phyloP scores from a whole-genome alignment of 37 sponge, comb jelly and placozoan species.

The Spongilla lacustris region DNA sequence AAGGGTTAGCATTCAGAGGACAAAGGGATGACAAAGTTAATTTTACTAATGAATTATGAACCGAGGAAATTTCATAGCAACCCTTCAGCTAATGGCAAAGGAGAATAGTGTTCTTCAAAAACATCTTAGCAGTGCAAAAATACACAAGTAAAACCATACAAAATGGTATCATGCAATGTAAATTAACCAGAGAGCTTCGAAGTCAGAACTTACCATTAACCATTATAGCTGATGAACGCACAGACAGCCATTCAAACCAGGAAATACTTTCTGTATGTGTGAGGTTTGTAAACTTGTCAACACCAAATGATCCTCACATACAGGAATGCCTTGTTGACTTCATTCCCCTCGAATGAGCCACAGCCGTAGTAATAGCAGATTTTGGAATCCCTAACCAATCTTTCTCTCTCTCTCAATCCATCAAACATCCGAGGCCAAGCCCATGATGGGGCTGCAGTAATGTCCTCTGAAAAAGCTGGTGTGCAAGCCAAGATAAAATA shows the following conservation, averaged over 20 bases:
- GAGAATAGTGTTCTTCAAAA: constrained; percentile 22
- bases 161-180: constrained; percentile 27
- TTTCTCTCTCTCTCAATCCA: too few species aligned
- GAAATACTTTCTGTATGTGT: constrained; percentile 36
- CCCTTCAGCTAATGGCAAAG: constrained; percentile 27
- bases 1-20: constrained; percentile 47
- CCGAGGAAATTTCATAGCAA: constrained; percentile 51
- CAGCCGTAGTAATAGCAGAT: constrained; percentile 30
- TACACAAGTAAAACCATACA: constrained; percentile 63
- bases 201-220: constrained; percentile 49
- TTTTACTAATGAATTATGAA: constrained; percentile 31
- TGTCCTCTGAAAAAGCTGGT: constrained; percentile 16
- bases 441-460: too few species aligned
- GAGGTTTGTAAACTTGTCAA: constrained; percentile 52
- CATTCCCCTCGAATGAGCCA: constrained; percentile 51
- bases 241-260: constrained; percentile 32
- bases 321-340: constrained; percentile 49
- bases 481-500: constrained; percentile 13
- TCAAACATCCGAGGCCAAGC: constrained; percentile 6
- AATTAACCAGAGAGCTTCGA: neutral
- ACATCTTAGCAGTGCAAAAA: constrained; percentile 34
- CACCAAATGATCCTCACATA: constrained; percentile 40
- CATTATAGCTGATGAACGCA: constrained; percentile 51
- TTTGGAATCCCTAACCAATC: constrained; percentile 8
- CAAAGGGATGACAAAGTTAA: constrained; percentile 59